Base-by-base conservation (phyloP, 2,113 vertebrate genomes). In the Triplophysa siluroides region DNA sequence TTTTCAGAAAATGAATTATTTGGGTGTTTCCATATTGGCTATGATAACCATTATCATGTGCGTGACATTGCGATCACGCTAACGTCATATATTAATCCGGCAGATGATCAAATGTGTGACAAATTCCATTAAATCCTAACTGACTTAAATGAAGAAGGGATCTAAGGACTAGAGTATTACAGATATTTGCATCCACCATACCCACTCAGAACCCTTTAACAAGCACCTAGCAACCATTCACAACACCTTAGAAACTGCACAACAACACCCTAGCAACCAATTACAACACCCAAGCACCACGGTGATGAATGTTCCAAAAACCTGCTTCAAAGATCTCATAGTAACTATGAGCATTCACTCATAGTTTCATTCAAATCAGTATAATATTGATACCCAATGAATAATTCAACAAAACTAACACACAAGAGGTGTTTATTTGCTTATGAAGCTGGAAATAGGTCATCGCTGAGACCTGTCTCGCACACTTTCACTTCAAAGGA, bases 321-420 rank as follows among this genome's bases (percentile, higher is more conserved):
- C 16, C n/a, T 21, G 8, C 14, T 56, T 56, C 52, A 19, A 58
- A 58, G 16, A 56, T n/a, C 18, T n/a, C 0, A 29, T 29, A 29
- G 29, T 10, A 1, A 43, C 41, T 43, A 10, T 43, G 41, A 45
- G 43, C 4, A 26, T 38, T 8, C 1, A 69, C 16, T 26, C 66
- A 50, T 16, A 33, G 24, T 29, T 8, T 16, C 47, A n/a, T 54
- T 71, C 4, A 33, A n/a, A n/a, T 56, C 47, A 41, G 80, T 60
- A 78, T 56, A 73, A 21, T 78, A 21, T 62, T n/a, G 29, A 66
- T 67, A 67, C 43, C 64, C 58, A 70, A 9, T 19, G 10, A 43
- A 23, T 26, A 8, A 26, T 71, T 71, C 68, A 71, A 61, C 60
- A 43, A 41, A 23, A 64, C 16, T 5, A 50, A 62, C 47, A 33